Percentiles rank a stretch among this genome's conserved stretches.
Conservation (phyloP, 2,888 invertebrate species). For the Nemurella pictetii region DNA sequence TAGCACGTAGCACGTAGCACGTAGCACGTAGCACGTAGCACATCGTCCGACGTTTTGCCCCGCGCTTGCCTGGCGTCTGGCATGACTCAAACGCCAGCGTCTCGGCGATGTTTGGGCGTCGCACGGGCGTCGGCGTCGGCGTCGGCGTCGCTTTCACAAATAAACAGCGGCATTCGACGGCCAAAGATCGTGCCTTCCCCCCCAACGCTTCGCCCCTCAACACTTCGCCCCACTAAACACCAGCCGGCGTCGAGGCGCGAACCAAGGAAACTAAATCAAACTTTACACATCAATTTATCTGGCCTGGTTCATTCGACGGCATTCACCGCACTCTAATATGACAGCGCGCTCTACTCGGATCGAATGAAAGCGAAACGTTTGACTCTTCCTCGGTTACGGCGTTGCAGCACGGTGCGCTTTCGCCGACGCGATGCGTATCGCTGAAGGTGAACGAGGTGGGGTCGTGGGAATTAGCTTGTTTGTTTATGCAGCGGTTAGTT, state of each 20-base stretch:
- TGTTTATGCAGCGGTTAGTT: neutral
- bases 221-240: conserved; percentile 3
- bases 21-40: too few species aligned
- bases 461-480: neutral
- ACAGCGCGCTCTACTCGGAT: neutral
- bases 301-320: neutral
- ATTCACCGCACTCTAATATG: neutral
- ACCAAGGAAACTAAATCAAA: conserved; percentile 5
- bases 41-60: neutral
- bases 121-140: conserved; percentile 11
- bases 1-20: too few species aligned
- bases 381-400: too few species aligned
- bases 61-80: neutral
- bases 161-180: conserved; percentile 13
- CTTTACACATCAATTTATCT: conserved; percentile 4
- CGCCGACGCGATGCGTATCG: neutral
- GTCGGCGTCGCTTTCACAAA: conserved; percentile 18
- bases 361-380: too few species aligned
- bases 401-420: neutral
- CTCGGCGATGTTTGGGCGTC: conserved; percentile 17
- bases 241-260: neutral
- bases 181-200: conserved; percentile 1
- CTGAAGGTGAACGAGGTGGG: neutral
- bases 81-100: neutral
- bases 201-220: conserved; percentile 1